A percentile compares a stretch with the other conserved stretches of the same genome.
Evolutionary conservation across 2,113 vertebrate genomes (phyloP).

Genomic region (Pollimyrus isidori): DNA sequence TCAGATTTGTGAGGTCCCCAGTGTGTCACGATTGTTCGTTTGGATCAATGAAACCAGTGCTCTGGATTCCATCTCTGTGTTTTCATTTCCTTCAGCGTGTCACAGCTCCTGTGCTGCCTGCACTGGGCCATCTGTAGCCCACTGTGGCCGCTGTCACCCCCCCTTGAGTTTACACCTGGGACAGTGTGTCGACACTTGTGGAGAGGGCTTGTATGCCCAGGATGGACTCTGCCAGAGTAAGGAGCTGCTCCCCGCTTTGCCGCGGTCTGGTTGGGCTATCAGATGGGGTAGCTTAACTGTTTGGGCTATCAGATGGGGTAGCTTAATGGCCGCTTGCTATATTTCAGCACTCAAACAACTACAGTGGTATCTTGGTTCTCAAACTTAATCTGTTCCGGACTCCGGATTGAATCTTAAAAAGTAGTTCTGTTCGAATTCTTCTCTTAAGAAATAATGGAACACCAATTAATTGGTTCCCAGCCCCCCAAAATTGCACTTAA

Average conservation of each 20-base stretch:
- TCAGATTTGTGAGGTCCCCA: not conserved
- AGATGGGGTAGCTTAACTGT: not conserved
- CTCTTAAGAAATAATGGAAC: no score
- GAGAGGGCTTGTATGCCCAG: slow-evolving; percentile 71
- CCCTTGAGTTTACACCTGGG: slow-evolving; percentile 60
- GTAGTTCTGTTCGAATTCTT: no score
- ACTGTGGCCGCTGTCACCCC: slow-evolving; percentile 67
- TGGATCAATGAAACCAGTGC: not conserved
- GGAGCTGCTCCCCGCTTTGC: not conserved
- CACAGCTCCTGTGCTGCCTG: slow-evolving; percentile 74
- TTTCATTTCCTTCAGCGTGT: slow-evolving; percentile 61
- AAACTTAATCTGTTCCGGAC: no score
- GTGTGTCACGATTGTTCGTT: not conserved
- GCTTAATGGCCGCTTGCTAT: not conserved
- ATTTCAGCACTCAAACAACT: not conserved
- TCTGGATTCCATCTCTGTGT: not conserved
- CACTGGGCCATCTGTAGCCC: slow-evolving; percentile 64
- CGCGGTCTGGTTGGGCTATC: not conserved
- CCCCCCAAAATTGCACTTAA: no score
- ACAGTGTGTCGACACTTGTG: slow-evolving; percentile 74
- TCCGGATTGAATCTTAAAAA: no score
- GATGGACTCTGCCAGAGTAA: slow-evolving; percentile 72
- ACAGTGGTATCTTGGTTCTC: no score
- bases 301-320: not conserved
- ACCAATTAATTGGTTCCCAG: no score